These are phyloP conservation scores for Pteropus rufus DNA, from an alignment of 2,797 vertebrate species.

Conservation along the genomic window DNA sequence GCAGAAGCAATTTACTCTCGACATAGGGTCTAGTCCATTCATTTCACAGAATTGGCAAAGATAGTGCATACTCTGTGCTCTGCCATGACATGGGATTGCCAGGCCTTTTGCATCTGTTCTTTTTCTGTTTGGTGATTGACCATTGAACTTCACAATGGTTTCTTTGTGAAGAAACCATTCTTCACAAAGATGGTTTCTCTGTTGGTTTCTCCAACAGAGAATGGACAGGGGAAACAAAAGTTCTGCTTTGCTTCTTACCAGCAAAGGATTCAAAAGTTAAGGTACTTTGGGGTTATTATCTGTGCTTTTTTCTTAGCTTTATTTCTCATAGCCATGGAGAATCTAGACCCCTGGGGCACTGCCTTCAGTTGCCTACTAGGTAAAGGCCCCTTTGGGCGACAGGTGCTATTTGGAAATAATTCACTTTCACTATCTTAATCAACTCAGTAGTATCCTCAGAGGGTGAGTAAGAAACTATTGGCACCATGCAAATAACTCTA, in stretches of 20 bases:
- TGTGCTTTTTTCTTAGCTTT: background rate
- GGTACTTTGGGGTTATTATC: background rate
- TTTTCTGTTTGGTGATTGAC: background rate
- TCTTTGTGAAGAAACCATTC: background rate
- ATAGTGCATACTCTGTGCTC: fast-evolving
- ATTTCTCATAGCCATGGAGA: background rate
- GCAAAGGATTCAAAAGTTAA: background rate
- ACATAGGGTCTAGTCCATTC: background rate
- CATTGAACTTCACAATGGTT: background rate
- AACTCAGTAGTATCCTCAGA: background rate
- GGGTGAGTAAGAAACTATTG: background rate
- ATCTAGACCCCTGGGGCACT: background rate
- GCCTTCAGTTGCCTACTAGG: background rate
- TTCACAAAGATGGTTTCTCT: too few relatives aligned
- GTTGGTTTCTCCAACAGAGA: background rate
- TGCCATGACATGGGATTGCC: background rate
- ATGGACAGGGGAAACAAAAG: background rate
- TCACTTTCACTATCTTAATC: background rate
- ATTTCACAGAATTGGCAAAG: background rate
- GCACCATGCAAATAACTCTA: background rate
- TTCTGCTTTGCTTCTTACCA: background rate
- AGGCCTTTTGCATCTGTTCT: background rate
- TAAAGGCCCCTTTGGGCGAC: background rate
- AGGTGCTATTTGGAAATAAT: background rate
- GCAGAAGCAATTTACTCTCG: background rate